Percentiles rank a stretch among this genome's conserved stretches.
These are phyloP conservation scores for Falco biarmicus DNA, from an alignment of 2,797 vertebrate genomes.

Conservation along the genomic window DNA sequence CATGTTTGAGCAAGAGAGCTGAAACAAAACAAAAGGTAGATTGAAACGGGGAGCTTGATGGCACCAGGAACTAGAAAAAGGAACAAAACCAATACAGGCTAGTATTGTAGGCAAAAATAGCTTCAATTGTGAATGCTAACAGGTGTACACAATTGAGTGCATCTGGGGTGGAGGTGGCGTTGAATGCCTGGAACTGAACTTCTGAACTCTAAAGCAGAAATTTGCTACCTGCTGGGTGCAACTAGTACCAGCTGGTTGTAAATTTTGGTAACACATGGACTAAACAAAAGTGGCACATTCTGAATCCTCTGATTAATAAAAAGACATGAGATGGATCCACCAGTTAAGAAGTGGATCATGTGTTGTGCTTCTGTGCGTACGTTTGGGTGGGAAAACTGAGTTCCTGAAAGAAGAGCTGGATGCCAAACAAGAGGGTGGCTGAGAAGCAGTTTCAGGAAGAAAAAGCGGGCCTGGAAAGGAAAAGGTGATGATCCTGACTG, in stretches of 20 bases:
- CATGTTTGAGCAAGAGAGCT: background rate
- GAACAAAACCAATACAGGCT: background rate
- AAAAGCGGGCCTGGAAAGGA: background rate
- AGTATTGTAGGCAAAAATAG: background rate
- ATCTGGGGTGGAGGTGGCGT: rapidly evolving
- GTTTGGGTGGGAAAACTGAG: background rate
- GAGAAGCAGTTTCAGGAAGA: background rate
- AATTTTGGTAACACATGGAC: background rate
- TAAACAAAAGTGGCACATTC: background rate
- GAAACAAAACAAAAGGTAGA: background rate
- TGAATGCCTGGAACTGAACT: background rate
- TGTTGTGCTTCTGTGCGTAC: background rate
- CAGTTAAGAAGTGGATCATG: rapidly evolving
- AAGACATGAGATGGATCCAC: background rate
- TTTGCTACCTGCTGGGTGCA: background rate
- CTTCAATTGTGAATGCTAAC: background rate
- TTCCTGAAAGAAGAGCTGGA: background rate
- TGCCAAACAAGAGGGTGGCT: background rate
- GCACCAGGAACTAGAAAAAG: background rate
- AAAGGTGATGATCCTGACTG: background rate
- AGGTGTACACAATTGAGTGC: background rate
- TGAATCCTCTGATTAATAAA: background rate
- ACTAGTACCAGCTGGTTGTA: background rate
- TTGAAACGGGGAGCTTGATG: background rate
- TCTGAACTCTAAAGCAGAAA: background rate